These are phyloP conservation scores for Brachionus paranguensis DNA, from an alignment of 1,140 invertebrate species.

Conservation along the genomic window DNA sequence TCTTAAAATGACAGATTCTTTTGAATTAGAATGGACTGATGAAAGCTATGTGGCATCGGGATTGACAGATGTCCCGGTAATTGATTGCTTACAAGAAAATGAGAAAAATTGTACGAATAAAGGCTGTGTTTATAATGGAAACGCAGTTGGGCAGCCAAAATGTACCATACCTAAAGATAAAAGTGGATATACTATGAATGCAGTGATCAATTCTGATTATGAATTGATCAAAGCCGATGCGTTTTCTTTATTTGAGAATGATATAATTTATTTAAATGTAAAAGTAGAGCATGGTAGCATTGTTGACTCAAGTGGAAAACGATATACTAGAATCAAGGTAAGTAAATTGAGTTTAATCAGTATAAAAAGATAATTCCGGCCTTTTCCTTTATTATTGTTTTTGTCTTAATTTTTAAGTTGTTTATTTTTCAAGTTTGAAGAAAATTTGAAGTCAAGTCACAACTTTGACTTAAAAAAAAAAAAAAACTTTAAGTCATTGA, in stretches of 20 bases:
- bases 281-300: conserved; percentile 24
- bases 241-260: background rate
- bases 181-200: background rate
- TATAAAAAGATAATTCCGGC: too few relatives aligned
- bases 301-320: background rate
- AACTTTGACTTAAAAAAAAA: too few relatives aligned
- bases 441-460: too few relatives aligned
- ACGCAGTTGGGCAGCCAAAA: background rate
- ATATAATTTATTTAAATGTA: conserved; percentile 6
- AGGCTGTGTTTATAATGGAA: background rate
- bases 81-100: conserved; percentile 20
- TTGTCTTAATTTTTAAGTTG: too few relatives aligned
- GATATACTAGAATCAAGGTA: conserved; percentile 28
- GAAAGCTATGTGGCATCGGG: background rate
- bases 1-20: background rate
- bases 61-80: background rate
- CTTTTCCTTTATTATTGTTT: too few relatives aligned
- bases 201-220: background rate
- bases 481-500: too few relatives aligned
- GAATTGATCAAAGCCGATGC: background rate
- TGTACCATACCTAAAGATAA: background rate
- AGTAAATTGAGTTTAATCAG: background rate
- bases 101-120: background rate
- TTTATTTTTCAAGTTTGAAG: too few relatives aligned
- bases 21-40: conserved; percentile 15